Percentiles rank a stretch among this genome's conserved stretches.
phyloP scores from a whole-genome alignment of 2,113 vertebrate species.

The Felis chaus region DNA sequence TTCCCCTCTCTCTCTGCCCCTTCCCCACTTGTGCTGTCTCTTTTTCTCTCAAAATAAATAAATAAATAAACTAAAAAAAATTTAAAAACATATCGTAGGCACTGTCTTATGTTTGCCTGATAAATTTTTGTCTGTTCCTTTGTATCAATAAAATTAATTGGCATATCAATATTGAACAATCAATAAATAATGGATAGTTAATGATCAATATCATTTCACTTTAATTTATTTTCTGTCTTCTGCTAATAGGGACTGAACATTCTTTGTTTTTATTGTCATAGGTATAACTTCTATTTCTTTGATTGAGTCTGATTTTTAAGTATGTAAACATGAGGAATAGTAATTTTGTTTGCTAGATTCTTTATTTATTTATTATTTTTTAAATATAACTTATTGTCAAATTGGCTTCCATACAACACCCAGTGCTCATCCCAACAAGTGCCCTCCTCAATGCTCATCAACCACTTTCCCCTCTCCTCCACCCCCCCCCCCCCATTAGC shows the following conservation, averaged over 20 bases:
- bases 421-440: no score
- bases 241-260: background rate
- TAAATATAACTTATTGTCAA: no score
- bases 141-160: background rate
- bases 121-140: background rate
- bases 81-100: background rate
- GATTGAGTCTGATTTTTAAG: background rate
- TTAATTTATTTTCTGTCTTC: background rate
- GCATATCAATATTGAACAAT: background rate
- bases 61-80: no score
- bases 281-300: background rate
- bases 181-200: background rate
- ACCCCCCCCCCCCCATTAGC: no score
- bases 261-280: background rate
- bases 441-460: no score
- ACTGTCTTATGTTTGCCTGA: background rate
- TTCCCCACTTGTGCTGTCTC: no score
- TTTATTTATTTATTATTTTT: background rate
- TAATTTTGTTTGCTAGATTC: background rate
- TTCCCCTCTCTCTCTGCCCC: no score
- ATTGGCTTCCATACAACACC: no score
- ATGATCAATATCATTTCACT: background rate
- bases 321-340: background rate
- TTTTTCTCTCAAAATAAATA: no score
- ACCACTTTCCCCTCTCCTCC: no score